phyloP scores from a whole-genome alignment of 2,113 vertebrate species.

The Pelusios castaneus region DNA sequence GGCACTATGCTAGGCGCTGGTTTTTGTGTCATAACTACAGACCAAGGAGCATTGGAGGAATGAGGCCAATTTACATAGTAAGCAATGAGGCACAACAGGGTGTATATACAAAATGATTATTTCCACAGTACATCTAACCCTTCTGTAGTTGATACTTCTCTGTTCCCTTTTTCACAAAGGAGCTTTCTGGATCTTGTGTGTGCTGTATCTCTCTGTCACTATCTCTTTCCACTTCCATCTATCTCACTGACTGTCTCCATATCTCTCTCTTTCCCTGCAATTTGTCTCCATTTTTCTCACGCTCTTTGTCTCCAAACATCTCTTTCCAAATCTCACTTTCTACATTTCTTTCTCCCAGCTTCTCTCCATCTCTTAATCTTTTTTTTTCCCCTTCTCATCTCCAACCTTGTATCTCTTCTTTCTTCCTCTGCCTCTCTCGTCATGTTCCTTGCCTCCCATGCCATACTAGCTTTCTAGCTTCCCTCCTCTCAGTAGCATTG shows the following conservation, averaged over 20 bases:
- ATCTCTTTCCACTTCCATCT: accelerated
- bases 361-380: background rate
- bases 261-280: background rate
- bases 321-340: background rate
- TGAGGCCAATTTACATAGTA: conserved; percentile 58
- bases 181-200: background rate
- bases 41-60: conserved; percentile 59
- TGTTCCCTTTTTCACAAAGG: conserved; percentile 36
- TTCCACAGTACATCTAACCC: conserved; percentile 46
- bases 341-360: background rate
- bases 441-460: background rate
- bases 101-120: conserved; percentile 57
- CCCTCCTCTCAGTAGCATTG: background rate
- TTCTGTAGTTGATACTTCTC: conserved; percentile 44
- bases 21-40: conserved; percentile 62
- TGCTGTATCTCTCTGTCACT: conserved; percentile 3
- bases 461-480: conserved; percentile 2
- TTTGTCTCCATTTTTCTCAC: conserved; percentile 5
- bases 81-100: conserved; percentile 56
- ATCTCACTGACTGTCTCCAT: background rate
- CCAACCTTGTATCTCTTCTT: background rate
- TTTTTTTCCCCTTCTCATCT: background rate
- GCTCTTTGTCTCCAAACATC: conserved; percentile 2
- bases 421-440: background rate
- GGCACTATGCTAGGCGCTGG: conserved; percentile 34